Conservation (phyloP, 2,113 vertebrate species). For the Pomatostomus ruficeps region DNA sequence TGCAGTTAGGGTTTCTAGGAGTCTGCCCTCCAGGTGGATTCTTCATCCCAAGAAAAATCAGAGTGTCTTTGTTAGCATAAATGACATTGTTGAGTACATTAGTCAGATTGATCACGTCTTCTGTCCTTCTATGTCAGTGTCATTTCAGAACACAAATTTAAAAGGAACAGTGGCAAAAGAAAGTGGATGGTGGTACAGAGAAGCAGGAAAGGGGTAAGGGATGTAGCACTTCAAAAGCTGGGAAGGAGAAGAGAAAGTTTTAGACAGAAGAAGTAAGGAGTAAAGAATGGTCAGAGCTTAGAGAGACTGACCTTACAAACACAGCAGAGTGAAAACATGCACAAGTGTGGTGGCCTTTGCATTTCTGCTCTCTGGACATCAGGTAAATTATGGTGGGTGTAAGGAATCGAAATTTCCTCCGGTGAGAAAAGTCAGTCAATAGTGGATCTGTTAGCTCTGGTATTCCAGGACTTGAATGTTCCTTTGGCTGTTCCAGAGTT, state of each 20-base stretch:
- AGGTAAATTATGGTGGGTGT: background rate
- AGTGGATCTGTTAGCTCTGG: background rate
- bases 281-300: background rate
- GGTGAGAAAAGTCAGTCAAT: background rate
- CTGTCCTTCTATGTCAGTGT: background rate
- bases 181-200: background rate
- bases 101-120: background rate
- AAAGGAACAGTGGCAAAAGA: background rate
- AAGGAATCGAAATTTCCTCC: background rate
- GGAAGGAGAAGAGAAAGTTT: background rate
- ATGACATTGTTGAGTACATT: fast-evolving
- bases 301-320: background rate
- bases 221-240: background rate
- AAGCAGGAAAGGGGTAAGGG: background rate
- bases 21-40: background rate
- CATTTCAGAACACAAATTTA: background rate
- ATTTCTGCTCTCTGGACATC: background rate
- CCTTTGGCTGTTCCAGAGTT: background rate
- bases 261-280: background rate
- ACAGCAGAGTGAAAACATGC: background rate
- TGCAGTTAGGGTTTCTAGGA: background rate
- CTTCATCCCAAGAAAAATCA: background rate
- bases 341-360: fast-evolving
- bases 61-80: background rate
- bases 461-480: background rate